Percentiles rank a stretch among this genome's conserved stretches.
These are phyloP conservation scores for Trichonephila clavata DNA, from an alignment of 1,140 invertebrate species.

Conservation along the genomic window DNA sequence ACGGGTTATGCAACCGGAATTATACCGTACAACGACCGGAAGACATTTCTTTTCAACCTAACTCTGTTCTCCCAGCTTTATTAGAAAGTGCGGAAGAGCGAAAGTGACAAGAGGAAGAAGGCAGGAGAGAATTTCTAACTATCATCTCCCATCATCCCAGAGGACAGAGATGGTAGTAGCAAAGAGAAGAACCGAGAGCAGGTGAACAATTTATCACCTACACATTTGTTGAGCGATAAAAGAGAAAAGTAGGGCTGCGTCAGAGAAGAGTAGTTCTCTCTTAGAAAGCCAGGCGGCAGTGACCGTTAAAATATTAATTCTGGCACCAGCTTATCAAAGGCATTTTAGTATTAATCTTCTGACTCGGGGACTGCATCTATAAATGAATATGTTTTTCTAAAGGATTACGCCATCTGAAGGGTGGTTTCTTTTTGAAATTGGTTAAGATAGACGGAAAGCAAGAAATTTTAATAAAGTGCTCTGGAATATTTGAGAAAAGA, in stretches of 20 bases:
- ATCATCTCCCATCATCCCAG: not conserved
- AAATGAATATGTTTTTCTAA: constrained; percentile 36
- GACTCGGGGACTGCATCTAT: not conserved
- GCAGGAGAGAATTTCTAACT: constrained; percentile 27
- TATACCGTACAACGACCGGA: constrained; percentile 32
- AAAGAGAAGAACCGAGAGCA: not conserved
- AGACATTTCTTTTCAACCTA: constrained; percentile 31
- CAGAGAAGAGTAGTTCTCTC: not conserved
- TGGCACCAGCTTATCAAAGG: constrained; percentile 10
- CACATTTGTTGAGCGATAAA: constrained; percentile 20
- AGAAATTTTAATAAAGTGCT: not conserved
- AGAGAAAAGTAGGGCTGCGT: not conserved
- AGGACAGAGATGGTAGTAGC: not conserved
- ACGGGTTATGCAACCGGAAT: not conserved
- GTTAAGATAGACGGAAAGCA: not conserved
- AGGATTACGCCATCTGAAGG: not conserved
- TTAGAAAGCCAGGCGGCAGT: not conserved
- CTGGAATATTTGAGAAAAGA: not conserved
- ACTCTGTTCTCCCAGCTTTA: not conserved
- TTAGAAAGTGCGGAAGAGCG: constrained; percentile 19
- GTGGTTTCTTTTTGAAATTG: not conserved
- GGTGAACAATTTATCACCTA: constrained; percentile 43
- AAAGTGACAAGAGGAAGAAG: not conserved
- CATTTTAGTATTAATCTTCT: constrained; percentile 9
- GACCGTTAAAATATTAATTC: constrained; percentile 28